These are phyloP conservation scores for Syndactyla subalaris DNA, from an alignment of 2,797 vertebrate genomes.

Conservation along the genomic window DNA sequence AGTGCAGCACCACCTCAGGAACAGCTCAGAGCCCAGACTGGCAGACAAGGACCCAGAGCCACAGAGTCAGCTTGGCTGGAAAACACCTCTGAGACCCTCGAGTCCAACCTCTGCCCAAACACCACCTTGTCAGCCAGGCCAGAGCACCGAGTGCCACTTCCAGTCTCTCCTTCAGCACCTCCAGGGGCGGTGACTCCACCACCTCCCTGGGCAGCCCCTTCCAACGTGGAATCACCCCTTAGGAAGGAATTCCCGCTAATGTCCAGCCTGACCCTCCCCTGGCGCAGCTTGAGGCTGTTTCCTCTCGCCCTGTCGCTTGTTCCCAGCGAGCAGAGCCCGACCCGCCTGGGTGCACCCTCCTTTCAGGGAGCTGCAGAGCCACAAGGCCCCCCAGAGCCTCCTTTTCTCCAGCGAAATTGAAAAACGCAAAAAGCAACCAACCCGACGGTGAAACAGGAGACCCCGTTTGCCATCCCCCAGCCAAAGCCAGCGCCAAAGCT, in stretches of 20 bases:
- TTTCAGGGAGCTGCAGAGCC: neutral
- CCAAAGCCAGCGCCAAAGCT: neutral
- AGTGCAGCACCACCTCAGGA: neutral
- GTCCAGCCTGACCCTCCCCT: neutral
- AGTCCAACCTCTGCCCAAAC: fast-evolving
- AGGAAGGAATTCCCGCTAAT: neutral
- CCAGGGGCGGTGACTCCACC: neutral
- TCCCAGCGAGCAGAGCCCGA: neutral
- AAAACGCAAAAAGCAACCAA: neutral
- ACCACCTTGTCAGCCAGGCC: neutral
- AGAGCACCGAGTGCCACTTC: neutral
- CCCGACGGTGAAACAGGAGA: neutral
- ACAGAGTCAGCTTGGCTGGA: neutral
- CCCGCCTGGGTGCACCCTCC: neutral
- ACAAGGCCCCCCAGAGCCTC: neutral
- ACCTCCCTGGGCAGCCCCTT: neutral
- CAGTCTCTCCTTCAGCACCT: neutral
- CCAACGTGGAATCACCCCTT: fast-evolving
- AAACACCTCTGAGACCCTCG: neutral
- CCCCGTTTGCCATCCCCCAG: neutral
- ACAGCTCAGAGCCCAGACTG: neutral
- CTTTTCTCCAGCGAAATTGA: neutral
- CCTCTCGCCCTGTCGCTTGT: neutral
- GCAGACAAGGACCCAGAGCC: neutral
- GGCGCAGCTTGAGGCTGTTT: neutral